Base-by-base conservation (phyloP, 2,797 vertebrate species). In the Acanthis flammea region DNA sequence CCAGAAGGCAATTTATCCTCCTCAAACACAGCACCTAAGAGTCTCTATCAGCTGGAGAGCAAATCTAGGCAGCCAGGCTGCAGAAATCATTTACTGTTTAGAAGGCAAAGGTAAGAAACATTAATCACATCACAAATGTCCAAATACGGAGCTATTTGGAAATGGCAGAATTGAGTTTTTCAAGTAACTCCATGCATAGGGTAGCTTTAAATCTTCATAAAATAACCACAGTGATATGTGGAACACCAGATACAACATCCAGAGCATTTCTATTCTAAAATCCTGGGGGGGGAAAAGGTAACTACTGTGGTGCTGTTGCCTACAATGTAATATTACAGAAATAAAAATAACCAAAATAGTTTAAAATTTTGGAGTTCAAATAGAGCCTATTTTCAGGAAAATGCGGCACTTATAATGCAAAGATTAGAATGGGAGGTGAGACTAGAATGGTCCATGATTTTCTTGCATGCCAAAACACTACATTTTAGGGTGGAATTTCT, bases 221-320 rank as follows among this genome's bases (percentile, higher is more conserved):
- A 73, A 13, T 60, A 70, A 47, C 24, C 14, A 58, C 39, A 60
- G 41, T 48, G 37, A 28, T 66, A 35, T 19, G 37, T 48, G 28
- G 60, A 86, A 62, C 22, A 78, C 33, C 17, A 66, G 14, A 41
- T n/a, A 81, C 1, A 1, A 54, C 2, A 77, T 25, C 22, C 24
- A 54, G 17, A 22, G 28, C 7, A 21, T 50, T 68, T 72, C 35
- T 50, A 35, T 54, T 27, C 22, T 45, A 19, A 86, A 90, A 74
- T 37, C 2, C 10, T 12, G 5, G 5, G 30, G 11, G 28, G 0
- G 6, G 3, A 5, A 5, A 31, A 12, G 3, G 6, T 4, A 54
- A 33, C 25, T 58, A 24, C 25, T 51, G 10, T 28, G 22, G 5
- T 51, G 11, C 6, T 45, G 9, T 73, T 92, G 27, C 35, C 14